Percentiles rank a stretch among this genome's conserved stretches.
Conservation (phyloP, 2,888 invertebrate species). For the Cinara cedri region DNA sequence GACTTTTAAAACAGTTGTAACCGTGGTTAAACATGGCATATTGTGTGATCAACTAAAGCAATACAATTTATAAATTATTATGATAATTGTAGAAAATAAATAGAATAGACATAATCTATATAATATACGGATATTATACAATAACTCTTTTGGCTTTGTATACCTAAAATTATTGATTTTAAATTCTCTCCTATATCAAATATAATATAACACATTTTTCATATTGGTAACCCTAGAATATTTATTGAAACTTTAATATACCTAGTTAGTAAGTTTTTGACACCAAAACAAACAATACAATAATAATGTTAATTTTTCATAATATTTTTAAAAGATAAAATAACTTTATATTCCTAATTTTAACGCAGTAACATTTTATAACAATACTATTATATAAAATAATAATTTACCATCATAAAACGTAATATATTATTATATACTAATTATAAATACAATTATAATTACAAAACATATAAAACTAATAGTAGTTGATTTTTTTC, state of each 20-base stretch:
- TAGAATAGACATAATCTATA: slow-evolving; percentile 23
- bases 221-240: not conserved
- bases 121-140: slow-evolving; percentile 9
- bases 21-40: not conserved
- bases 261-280: slow-evolving; percentile 37
- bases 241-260: slow-evolving; percentile 29
- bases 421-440: not conserved
- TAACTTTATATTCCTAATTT: slow-evolving; percentile 2
- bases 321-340: not conserved
- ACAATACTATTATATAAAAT: too few species aligned
- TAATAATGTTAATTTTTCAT: slow-evolving; percentile 25
- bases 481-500: slow-evolving; percentile 5
- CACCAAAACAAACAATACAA: slow-evolving; percentile 30
- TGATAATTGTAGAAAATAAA: not conserved
- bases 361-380: slow-evolving; percentile 3
- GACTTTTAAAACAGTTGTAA: slow-evolving; percentile 1
- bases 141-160: slow-evolving; percentile 8
- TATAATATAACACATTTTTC: not conserved
- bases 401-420: not conserved
- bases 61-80: slow-evolving; percentile 13
- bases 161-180: not conserved
- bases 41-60: slow-evolving; percentile 36
- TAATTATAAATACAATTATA: not conserved
- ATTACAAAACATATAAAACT: slow-evolving; percentile 4
- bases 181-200: not conserved